Evolutionary conservation across 2,113 vertebrate species (phyloP).

Genomic region (Dasyprocta punctata): DNA sequence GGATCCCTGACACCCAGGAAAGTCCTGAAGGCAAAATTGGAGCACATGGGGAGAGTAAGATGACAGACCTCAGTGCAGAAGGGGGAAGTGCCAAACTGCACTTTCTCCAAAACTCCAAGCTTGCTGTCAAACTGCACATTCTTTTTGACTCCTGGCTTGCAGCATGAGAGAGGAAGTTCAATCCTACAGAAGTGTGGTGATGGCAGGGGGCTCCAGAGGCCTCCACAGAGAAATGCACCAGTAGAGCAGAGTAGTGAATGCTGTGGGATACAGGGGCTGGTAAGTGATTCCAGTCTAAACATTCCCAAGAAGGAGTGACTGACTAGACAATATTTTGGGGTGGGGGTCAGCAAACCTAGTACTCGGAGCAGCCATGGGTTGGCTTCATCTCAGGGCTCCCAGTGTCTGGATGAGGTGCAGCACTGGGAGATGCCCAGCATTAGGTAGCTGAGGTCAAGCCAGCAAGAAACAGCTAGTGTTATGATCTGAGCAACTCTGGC

Average conservation of each 20-base stretch:
- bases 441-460: not conserved
- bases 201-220: not conserved
- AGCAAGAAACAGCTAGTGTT: not conserved
- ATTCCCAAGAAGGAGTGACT: not conserved
- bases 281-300: not conserved
- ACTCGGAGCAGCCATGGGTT: not conserved
- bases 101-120: not conserved
- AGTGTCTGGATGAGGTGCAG: not conserved
- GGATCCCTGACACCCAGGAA: not conserved
- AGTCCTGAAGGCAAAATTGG: not conserved
- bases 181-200: not conserved
- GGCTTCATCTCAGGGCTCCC: not conserved
- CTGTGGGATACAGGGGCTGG: not conserved
- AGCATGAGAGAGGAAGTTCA: not conserved
- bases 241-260: not conserved
- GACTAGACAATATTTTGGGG: not conserved
- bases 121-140: not conserved
- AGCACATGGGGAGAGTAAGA: not conserved
- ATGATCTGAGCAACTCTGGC: not conserved
- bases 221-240: not conserved
- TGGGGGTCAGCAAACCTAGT: not conserved
- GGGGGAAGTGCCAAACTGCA: not conserved
- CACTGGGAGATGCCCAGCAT: not conserved
- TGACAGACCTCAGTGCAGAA: not conserved
- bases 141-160: not conserved